Percentiles rank a stretch among this genome's conserved stretches.
phyloP scores from a whole-genome alignment of 2,113 vertebrate genomes.

The Rattus rattus region DNA sequence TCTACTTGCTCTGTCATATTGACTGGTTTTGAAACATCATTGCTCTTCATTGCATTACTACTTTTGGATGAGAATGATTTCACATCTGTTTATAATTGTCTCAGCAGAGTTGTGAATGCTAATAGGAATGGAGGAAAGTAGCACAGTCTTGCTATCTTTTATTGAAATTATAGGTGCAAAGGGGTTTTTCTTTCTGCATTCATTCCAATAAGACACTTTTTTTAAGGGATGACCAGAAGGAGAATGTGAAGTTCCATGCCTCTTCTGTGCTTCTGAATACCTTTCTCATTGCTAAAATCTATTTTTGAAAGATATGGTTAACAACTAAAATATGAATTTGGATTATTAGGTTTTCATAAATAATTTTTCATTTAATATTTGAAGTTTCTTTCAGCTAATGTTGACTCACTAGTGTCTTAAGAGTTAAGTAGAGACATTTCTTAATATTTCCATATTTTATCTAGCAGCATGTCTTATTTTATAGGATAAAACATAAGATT shows the following conservation, averaged over 20 bases:
- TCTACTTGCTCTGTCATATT: not conserved
- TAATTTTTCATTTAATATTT: not conserved
- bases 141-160: not conserved
- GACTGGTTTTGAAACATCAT: not conserved
- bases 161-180: conserved; percentile 1
- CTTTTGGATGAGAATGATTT: not conserved
- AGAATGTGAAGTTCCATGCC: not conserved
- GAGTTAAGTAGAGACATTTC: not conserved
- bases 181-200: not conserved
- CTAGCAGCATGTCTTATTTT: not conserved
- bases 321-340: not conserved
- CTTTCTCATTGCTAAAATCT: not conserved
- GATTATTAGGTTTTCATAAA: not conserved
- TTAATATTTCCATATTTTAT: not conserved
- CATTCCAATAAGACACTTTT: not conserved
- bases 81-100: not conserved
- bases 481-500: not conserved
- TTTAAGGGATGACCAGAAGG: not conserved
- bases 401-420: not conserved
- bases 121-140: not conserved
- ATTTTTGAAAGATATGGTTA: not conserved
- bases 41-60: not conserved
- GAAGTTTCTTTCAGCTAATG: not conserved
- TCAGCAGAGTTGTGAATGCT: not conserved
- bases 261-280: not conserved